Base-by-base conservation (phyloP, 2,113 vertebrate genomes). In the Festucalex cinctus region DNA sequence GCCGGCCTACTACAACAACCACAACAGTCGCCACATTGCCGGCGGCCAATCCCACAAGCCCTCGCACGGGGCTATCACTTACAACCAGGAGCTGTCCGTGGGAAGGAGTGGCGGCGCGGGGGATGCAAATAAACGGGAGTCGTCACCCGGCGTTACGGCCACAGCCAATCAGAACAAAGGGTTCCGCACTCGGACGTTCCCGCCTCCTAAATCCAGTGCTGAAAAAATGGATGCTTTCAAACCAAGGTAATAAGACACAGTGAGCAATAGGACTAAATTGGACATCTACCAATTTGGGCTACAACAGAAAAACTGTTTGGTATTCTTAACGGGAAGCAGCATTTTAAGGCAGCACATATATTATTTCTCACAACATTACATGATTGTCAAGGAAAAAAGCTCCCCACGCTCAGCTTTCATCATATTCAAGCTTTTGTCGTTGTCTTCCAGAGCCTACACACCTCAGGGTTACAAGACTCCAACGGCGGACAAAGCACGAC, bases 381-480 rank as follows among this genome's bases (percentile, higher is more conserved):
- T 41, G 9, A 41, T 41, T 41, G 39, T 41, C 39, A 41, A 41
- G 39, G 39, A 41, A 41, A 41, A 41, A 32, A 32, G 28, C 28
- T 32, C 28, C 28, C 28, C 2, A 32, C 28, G 28, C 28, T 32
- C 28, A 32, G 28, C 28, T 32, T 32, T 32, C 28, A 32, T 32
- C 35, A 3, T 59, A n/a, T 22, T 22, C 20, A 37, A 37, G n/a
- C 10, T 22, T 3, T 16, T 4, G 2, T 16, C 57, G 28, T 9
- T 32, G 26, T 68, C 61, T 61, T 70, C 54, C 16, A 91, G 94
- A 84, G 73, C 90, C 26, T 93, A 91, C 83, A 92, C 94, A 0
- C 85, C 92, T 20, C 94, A 94, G 82, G 90, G 91, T 46, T 95
- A 93, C 85, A 93, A 92, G 83, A 88, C 89, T 9, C 88, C 93